Conservation (phyloP, 2,888 invertebrate genomes). For the Drosophila colorata region DNA sequence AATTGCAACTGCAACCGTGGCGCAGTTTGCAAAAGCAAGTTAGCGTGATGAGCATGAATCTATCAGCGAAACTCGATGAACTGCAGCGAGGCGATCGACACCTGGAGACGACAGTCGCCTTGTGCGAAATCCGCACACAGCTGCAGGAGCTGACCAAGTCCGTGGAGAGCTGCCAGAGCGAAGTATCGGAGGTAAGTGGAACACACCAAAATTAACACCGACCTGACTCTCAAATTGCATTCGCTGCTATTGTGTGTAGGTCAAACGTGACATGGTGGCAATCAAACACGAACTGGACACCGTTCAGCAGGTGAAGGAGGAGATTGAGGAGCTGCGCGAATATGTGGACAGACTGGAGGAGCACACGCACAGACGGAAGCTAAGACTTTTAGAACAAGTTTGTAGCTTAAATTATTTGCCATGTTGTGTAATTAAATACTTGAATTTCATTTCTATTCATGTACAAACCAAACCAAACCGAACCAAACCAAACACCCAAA, state of each 20-base stretch:
- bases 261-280: slow-evolving; percentile 97
- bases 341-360: slow-evolving; percentile 97
- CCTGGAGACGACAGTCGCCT: slow-evolving; percentile 96
- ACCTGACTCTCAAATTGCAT: slow-evolving; percentile 14
- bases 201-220: slow-evolving; percentile 16
- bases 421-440: slow-evolving; percentile 85
- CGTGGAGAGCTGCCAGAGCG: slow-evolving; percentile 97
- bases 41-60: slow-evolving; percentile 98
- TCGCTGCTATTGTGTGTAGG: slow-evolving; percentile 84
- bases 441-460: slow-evolving; percentile 82
- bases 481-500: slow-evolving; percentile 29
- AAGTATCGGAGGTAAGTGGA: slow-evolving; percentile 91
- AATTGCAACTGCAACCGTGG: slow-evolving; percentile 34
- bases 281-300: slow-evolving; percentile 97
- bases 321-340: slow-evolving; percentile 96
- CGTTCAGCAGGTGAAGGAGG: slow-evolving; percentile 97
- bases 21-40: slow-evolving; percentile 98
- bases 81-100: slow-evolving; percentile 95
- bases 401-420: slow-evolving; percentile 86
- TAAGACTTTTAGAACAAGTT: slow-evolving; percentile 96
- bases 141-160: slow-evolving; percentile 97
- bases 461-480: slow-evolving; percentile 67
- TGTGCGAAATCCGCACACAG: slow-evolving; percentile 96
- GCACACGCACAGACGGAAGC: slow-evolving; percentile 95
- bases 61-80: slow-evolving; percentile 97